Conservation (phyloP, 2,797 vertebrate species). For the Sebastes glaucus region DNA sequence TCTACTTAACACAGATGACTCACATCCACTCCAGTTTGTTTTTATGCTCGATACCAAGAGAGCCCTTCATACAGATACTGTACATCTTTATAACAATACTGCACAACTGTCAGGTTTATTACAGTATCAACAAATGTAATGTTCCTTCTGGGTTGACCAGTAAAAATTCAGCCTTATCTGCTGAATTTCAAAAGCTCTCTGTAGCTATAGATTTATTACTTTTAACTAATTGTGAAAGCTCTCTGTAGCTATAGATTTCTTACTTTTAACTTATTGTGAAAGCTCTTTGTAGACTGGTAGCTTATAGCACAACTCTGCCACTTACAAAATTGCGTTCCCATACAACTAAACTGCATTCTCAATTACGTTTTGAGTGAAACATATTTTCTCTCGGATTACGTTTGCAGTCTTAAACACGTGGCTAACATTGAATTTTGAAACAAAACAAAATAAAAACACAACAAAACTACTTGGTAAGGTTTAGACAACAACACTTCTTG, state of each 20-base stretch:
- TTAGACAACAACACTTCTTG: rapidly evolving
- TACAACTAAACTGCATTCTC: neutral
- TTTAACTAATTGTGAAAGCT: neutral
- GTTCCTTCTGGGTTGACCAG: neutral
- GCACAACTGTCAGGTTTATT: slow-evolving; percentile 32
- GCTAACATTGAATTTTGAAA: no score
- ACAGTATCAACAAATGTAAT: slow-evolving; percentile 18
- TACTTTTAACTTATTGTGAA: neutral
- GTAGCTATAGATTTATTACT: no score
- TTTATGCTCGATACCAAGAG: slow-evolving; percentile 59
- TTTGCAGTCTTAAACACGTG: neutral
- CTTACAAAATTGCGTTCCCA: neutral
- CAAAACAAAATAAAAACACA: neutral
- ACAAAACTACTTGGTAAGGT: neutral
- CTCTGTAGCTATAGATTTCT: no score
- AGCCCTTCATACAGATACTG: slow-evolving; percentile 36
- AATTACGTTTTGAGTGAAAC: neutral
- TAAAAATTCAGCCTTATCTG: neutral
- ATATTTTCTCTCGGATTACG: neutral
- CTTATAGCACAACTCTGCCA: neutral
- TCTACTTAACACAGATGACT: slow-evolving; percentile 63
- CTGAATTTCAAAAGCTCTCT: neutral
- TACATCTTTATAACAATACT: slow-evolving; percentile 18
- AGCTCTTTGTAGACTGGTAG: neutral
- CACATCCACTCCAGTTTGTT: slow-evolving; percentile 53